Conservation (phyloP, 2,888 invertebrate species). For the Hyppa rectilinea region DNA sequence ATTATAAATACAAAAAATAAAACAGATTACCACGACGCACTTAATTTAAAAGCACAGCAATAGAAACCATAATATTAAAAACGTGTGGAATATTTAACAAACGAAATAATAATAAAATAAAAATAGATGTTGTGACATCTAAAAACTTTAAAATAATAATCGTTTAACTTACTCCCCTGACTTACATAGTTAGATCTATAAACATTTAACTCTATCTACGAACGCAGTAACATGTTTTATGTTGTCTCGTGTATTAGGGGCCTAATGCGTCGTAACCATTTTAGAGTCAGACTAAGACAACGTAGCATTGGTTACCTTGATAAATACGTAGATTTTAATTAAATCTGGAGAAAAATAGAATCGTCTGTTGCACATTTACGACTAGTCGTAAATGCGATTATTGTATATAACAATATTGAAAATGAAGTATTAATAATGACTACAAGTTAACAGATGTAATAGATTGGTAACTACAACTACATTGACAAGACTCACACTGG, state of each 20-base stretch:
- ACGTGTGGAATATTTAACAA: conserved; percentile 62
- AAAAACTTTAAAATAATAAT: conserved; percentile 26
- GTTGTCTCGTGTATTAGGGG: conserved; percentile 34
- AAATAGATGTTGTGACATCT: conserved; percentile 42
- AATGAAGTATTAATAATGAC: conserved; percentile 38
- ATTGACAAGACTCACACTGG: conserved; percentile 66
- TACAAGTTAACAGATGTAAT: conserved; percentile 47
- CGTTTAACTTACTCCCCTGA: conserved; percentile 47
- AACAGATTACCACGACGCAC: conserved; percentile 64
- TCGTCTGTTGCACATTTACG: conserved; percentile 15
- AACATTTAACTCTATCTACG: conserved; percentile 48
- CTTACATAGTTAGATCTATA: conserved; percentile 63
- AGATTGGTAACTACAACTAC: conserved; percentile 66
- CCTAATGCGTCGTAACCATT: conserved; percentile 32
- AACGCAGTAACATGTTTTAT: conserved; percentile 31
- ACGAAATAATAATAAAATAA: conserved; percentile 45
- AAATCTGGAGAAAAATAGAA: conserved; percentile 9
- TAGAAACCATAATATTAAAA: conserved; percentile 61
- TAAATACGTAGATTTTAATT: conserved; percentile 4
- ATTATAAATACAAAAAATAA: conserved; percentile 77
- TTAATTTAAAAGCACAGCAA: conserved; percentile 69
- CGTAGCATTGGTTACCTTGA: conserved; percentile 10
- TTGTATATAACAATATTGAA: conserved; percentile 30
- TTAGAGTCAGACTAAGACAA: conserved; percentile 1
- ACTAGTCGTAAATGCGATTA: conserved; percentile 35